Percentiles rank a stretch among this genome's conserved stretches.
Conservation (phyloP, 35 echinoderm and acorn worm species). For the Diadema setosum region DNA sequence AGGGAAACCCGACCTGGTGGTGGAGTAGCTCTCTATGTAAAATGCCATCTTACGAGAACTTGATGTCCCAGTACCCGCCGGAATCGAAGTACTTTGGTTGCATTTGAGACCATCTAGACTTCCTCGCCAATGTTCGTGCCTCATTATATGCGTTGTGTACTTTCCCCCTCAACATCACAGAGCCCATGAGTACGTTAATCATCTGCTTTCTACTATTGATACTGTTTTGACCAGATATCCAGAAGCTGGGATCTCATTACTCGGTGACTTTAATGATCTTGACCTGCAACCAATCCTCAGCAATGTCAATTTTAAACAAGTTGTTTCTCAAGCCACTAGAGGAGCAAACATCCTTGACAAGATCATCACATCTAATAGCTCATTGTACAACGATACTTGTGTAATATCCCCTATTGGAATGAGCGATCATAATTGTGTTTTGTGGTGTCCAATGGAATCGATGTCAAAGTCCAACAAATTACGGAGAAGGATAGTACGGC, state of each 20-base stretch:
- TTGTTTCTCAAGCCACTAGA: slow-evolving; percentile 10
- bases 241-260: neutral
- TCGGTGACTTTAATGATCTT: slow-evolving; percentile 51
- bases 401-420: neutral
- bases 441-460: neutral
- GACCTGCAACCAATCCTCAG: slow-evolving; percentile 1
- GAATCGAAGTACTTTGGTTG: slow-evolving; percentile 19
- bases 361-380: neutral
- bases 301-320: slow-evolving; percentile 5
- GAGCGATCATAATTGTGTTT: neutral
- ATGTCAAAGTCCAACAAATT: neutral
- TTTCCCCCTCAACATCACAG: slow-evolving; percentile 7
- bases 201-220: slow-evolving; percentile 23
- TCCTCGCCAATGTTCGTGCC: neutral
- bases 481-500: neutral
- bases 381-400: neutral
- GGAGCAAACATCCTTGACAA: neutral
- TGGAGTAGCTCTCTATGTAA: too few species aligned
- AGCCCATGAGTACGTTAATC: neutral
- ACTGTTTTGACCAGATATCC: neutral
- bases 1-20: neutral
- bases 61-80: neutral
- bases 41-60: neutral
- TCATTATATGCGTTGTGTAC: slow-evolving; percentile 32
- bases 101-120: neutral